A percentile compares a stretch with the other conserved stretches of the same genome.
phyloP scores from a whole-genome alignment of 2,113 vertebrate genomes.

The Indicator indicator region DNA sequence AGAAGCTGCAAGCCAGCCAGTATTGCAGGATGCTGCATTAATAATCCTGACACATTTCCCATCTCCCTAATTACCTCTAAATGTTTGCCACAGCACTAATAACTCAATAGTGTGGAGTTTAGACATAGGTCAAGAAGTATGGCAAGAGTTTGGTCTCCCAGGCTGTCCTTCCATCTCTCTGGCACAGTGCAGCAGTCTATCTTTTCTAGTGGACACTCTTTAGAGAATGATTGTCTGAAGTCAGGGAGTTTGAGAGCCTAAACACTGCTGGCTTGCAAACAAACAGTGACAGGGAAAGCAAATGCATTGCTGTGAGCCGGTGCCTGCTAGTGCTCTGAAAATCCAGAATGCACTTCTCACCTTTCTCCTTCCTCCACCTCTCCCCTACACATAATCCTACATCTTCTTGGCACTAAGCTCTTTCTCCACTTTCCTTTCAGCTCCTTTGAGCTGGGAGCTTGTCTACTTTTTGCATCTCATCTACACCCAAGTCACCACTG shows the following conservation, averaged over 20 bases:
- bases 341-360: background rate
- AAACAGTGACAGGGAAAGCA: background rate
- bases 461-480: constrained; percentile 1
- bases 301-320: background rate
- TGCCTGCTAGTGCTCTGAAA: background rate
- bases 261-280: background rate
- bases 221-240: background rate
- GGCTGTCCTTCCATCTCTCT: background rate
- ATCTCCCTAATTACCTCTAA: background rate
- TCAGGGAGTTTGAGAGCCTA: background rate
- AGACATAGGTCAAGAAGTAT: background rate
- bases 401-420: background rate
- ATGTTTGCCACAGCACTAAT: background rate
- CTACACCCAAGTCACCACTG: background rate
- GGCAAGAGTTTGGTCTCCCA: background rate
- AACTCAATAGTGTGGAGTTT: background rate
- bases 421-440: background rate
- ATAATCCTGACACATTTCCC: background rate
- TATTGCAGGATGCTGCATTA: background rate
- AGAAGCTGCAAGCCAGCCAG: background rate
- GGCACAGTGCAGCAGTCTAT: background rate
- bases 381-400: background rate
- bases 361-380: background rate
- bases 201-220: background rate
- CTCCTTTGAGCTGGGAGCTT: background rate